Evolutionary conservation across 2,797 vertebrate species (phyloP), one percentile per base, ranked within the genome.

Genomic region (Poecilia picta): DNA sequence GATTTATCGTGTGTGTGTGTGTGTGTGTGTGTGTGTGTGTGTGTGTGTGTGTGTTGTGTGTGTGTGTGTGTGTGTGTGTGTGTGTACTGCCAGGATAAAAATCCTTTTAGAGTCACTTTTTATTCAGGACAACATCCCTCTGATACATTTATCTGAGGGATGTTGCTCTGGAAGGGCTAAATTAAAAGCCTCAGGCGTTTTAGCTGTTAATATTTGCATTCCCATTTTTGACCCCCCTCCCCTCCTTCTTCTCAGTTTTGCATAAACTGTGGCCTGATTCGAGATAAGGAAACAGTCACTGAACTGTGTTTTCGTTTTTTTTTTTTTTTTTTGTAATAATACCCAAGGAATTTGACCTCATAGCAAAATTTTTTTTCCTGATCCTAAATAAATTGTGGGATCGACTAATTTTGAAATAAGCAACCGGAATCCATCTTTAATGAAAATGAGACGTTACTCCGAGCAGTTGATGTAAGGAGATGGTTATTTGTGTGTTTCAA

Each of bases 191-290:
- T 25, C 3, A 16, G 81, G 77, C 79, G 73, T 59, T 68, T 64
- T 31, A 73, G 55, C 72, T 73, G 55, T 28, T 87, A 76, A 12
- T 73, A 87, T 93, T 93, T 93, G 88, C 86, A 87, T 88, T 86
- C 39, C 82, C 70, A 82, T 77, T 87, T 91, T 90, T 82, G 78
- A 78, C 79, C 31, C 36, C 47, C 31, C 6, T 20, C 2, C 6
- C 49, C 6, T 0, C 15, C 4, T 5, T 18, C 16, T 51, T 23
- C 2, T 51, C 3, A 55, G 7, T 88, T 93, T 92, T 90, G 83
- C 82, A 89, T 84, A 73, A 79, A 59, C 72, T 78, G 4, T 45
- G 66, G 31, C 45, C 73, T 76, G 28, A 59, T 80, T 86, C 82
- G 20, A 75, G 83, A 91, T 83, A 85, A 90, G 73, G 28, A 51